Conservation (phyloP, 1,140 invertebrate genomes). For the Atta cephalotes region DNA sequence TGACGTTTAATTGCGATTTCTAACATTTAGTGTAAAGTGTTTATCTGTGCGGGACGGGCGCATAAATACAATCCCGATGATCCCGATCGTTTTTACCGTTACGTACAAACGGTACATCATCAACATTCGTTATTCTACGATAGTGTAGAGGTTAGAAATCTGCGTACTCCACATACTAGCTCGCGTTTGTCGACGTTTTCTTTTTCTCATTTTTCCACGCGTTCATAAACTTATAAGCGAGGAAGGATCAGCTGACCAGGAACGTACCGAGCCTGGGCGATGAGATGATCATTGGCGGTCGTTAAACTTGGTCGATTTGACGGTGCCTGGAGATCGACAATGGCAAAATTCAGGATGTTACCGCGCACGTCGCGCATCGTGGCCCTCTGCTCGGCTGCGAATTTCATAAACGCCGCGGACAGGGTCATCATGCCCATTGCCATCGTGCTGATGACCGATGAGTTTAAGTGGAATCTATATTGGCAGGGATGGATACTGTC, state of each 20-base stretch:
- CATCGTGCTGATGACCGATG: constrained; percentile 91
- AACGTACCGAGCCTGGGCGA: not conserved
- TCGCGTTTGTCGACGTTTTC: not conserved
- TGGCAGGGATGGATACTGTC: constrained; percentile 93
- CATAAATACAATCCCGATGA: no score
- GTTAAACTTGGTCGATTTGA: not conserved
- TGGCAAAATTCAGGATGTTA: constrained; percentile 86
- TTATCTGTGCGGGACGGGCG: not conserved
- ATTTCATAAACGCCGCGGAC: constrained; percentile 94
- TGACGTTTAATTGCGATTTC: not conserved
- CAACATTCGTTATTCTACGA: no score
- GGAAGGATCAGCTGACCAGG: not conserved
- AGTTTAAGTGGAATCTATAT: constrained; percentile 91
- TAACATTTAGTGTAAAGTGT: not conserved
- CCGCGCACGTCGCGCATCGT: constrained; percentile 88
- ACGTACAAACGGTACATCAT: not conserved
- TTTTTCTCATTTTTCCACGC: not conserved
- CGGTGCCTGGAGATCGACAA: constrained; percentile 67
- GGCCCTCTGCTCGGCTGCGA: constrained; percentile 91
- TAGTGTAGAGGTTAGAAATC: constrained; percentile 8
- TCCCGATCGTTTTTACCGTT: not conserved
- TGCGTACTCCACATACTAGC: not conserved
- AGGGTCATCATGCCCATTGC: constrained; percentile 94
- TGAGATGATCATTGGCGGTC: constrained; percentile 37
- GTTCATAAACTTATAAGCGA: not conserved